These are phyloP conservation scores for Malthinus flaveolus DNA, from an alignment of 2,888 invertebrate species.

Conservation along the genomic window DNA sequence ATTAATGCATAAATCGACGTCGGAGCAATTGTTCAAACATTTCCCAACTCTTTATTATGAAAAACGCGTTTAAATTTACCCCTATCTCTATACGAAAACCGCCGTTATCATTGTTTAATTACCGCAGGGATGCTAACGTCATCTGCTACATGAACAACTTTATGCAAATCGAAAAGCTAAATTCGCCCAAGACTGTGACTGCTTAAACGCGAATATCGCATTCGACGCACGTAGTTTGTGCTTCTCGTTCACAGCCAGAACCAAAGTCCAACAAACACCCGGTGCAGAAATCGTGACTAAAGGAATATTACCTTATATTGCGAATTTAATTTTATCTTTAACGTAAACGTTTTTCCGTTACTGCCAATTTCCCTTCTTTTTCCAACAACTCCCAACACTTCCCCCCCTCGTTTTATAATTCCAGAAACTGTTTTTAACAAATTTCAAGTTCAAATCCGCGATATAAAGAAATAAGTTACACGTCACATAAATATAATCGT, in stretches of 20 bases:
- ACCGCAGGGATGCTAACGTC: slow-evolving; percentile 28
- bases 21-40: slow-evolving; percentile 21
- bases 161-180: slow-evolving; percentile 40
- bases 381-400: slow-evolving; percentile 7
- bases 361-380: slow-evolving; percentile 22
- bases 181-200: slow-evolving; percentile 34
- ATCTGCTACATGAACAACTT: slow-evolving; percentile 39
- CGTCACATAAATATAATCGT: slow-evolving; percentile 1
- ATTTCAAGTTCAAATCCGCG: background rate
- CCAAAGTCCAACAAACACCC: slow-evolving; percentile 46
- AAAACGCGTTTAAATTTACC: slow-evolving; percentile 21
- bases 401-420: background rate
- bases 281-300: slow-evolving; percentile 53
- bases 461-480: background rate
- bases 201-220: slow-evolving; percentile 30
- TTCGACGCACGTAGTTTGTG: slow-evolving; percentile 49
- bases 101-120: slow-evolving; percentile 29
- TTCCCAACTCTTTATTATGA: slow-evolving; percentile 21
- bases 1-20: slow-evolving; percentile 22
- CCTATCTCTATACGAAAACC: slow-evolving; percentile 19
- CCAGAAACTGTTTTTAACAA: background rate
- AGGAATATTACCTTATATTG: slow-evolving; percentile 46
- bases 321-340: slow-evolving; percentile 34
- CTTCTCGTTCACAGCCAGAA: slow-evolving; percentile 31
- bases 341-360: slow-evolving; percentile 33